Evolutionary conservation across 2,113 vertebrate species (phyloP).

Genomic region (Malurus cyaneus): DNA sequence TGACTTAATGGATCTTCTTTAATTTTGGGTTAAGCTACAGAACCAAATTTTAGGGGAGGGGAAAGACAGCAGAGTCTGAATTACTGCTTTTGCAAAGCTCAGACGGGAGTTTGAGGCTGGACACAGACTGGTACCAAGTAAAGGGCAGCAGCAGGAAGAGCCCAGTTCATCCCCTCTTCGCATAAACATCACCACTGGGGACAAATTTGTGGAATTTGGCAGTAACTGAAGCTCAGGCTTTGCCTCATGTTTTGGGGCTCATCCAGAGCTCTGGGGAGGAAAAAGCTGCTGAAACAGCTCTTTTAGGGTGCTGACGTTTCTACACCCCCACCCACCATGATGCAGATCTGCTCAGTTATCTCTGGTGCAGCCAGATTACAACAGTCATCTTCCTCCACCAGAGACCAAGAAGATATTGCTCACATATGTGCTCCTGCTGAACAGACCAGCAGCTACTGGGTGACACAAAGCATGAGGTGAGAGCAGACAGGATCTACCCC

Average conservation of each 20-base stretch:
- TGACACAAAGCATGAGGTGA: background rate
- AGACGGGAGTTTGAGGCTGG: background rate
- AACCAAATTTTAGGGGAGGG: background rate
- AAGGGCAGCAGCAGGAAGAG: background rate
- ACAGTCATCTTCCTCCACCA: background rate
- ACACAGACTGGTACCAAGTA: background rate
- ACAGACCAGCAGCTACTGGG: background rate
- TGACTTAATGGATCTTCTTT: background rate
- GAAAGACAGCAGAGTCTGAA: background rate
- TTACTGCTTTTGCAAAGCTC: background rate
- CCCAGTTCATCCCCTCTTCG: background rate
- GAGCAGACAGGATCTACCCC: background rate
- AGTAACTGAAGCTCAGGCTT: background rate
- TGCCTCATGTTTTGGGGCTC: background rate
- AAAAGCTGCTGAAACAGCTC: background rate
- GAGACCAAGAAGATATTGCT: background rate
- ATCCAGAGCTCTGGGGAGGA: background rate
- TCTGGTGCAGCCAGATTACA: background rate
- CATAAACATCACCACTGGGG: fast-evolving
- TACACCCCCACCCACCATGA: background rate
- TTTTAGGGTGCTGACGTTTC: background rate
- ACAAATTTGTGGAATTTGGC: background rate
- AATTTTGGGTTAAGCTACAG: background rate
- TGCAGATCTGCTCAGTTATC: background rate
- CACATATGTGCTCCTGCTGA: fast-evolving